Evolutionary conservation across 2,113 vertebrate species (phyloP), one percentile per base, ranked within the genome.

Genomic region (Leptobrachium ailaonicum): DNA sequence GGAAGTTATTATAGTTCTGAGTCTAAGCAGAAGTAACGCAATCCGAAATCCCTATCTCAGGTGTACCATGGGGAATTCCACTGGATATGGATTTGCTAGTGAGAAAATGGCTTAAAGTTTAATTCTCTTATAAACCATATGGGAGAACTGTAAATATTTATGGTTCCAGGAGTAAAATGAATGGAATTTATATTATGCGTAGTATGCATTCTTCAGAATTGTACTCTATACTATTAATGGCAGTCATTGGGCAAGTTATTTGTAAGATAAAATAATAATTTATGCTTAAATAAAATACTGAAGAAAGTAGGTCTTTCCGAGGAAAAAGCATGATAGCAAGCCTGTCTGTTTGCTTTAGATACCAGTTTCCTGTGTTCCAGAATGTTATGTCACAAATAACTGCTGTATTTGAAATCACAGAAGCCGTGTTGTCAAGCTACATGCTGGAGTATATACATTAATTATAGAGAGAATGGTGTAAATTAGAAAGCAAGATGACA

Each of bases 401-500:
- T n/a, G 42, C 40, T 81, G 60, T 75, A 58, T 69, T 74, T 75
- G 1, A 75, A 81, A 81, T 81, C 79, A 81, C 42, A 62, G 64
- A 81, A 62, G 67, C 44, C 62, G 53, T 68, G 50, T 73, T 81
- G 79, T 81, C 72, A 75, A 40, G 10, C 32, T 75, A 47, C 66
- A 67, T 62, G 53, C 64, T 60, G 64, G 64, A 47, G 71, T 69
- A 81, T 75, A 43, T 62, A 69, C 71, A 81, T 81, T 81, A 81
- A 69, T 75, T 81, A 81, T 81, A 75, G 72, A 81, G 53, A 81
- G 71, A 44, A 43, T 75, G 45, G 64, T 75, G 72, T 75, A 67
- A 81, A 81, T 81, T 68, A 75, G 71, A 69, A 53, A 41, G 72
- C 7, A 62, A 69, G 71, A 75, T 81, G 79, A 68, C 79, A 81